Conservation (phyloP, 2,113 vertebrate species). For the Sinocyclocheilus grahami region DNA sequence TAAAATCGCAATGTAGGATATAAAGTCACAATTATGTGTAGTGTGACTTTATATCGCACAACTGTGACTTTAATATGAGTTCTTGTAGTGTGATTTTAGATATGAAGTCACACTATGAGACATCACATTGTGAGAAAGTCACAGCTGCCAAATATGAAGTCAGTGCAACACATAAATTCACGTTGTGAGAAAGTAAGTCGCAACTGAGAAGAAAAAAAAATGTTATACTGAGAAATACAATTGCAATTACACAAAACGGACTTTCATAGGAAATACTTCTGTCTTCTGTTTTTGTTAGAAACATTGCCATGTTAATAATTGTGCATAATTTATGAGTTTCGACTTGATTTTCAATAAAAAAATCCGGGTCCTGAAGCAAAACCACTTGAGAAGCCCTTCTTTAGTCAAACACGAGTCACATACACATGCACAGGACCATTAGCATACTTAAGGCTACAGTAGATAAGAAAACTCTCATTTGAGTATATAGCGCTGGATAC, state of each 20-base stretch:
- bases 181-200: not conserved
- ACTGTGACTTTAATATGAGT: no score
- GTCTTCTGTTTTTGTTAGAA: not conserved
- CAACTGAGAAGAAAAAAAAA: not conserved
- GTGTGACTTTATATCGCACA: no score
- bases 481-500: not conserved
- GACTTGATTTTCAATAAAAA: not conserved
- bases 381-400: not conserved
- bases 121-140: no score
- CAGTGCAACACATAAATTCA: not conserved
- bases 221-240: not conserved
- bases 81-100: no score
- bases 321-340: not conserved
- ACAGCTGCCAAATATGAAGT: no score
- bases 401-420: constrained; percentile 7
- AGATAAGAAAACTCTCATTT: constrained; percentile 10
- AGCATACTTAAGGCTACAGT: not conserved
- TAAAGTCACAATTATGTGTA: not conserved
- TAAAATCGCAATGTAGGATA: not conserved
- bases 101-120: not conserved
- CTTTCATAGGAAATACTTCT: not conserved
- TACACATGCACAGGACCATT: not conserved
- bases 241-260: not conserved
- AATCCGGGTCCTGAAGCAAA: not conserved
- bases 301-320: not conserved